A percentile compares a stretch with the other conserved stretches of the same genome.
Conservation (phyloP, 2,797 vertebrate genomes). For the Alfaro cultratus region DNA sequence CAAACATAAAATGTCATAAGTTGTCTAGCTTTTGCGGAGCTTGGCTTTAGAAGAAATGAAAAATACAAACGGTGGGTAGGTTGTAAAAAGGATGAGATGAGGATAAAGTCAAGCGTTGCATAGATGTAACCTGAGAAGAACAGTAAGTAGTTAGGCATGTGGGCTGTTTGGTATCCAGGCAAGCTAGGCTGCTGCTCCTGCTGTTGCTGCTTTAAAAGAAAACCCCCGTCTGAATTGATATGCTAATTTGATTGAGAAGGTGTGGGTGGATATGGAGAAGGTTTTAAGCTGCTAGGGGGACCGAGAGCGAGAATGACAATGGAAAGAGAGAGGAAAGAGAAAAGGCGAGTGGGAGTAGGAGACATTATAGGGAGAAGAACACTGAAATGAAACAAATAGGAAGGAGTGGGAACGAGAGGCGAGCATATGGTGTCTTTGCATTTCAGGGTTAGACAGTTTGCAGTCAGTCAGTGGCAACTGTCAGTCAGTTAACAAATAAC, state of each 20-base stretch:
- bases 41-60: slow-evolving; percentile 3
- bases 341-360: slow-evolving; percentile 59
- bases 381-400: slow-evolving; percentile 59
- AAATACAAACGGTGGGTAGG: slow-evolving; percentile 31
- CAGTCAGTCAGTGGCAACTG: slow-evolving; percentile 46
- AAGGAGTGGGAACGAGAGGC: slow-evolving; percentile 54
- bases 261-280: slow-evolving; percentile 79
- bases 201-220: slow-evolving; percentile 56
- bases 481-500: slow-evolving; percentile 35
- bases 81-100: slow-evolving; percentile 38
- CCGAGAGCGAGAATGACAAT: slow-evolving; percentile 59
- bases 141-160: slow-evolving; percentile 50
- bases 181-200: slow-evolving; percentile 52
- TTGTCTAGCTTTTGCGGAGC: slow-evolving; percentile 19
- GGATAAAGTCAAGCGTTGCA: slow-evolving; percentile 27
- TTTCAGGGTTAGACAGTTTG: slow-evolving; percentile 47
- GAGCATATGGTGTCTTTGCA: slow-evolving; percentile 33
- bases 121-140: slow-evolving; percentile 50
- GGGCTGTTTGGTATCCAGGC: slow-evolving; percentile 58
- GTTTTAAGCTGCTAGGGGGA: slow-evolving; percentile 65
- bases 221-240: slow-evolving; percentile 73
- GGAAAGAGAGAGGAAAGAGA: slow-evolving; percentile 39
- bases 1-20: slow-evolving; percentile 28
- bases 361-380: slow-evolving; percentile 46
- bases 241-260: slow-evolving; percentile 79